phyloP scores from a whole-genome alignment of 2,797 vertebrate genomes.

The Novumbra hubbsi region DNA sequence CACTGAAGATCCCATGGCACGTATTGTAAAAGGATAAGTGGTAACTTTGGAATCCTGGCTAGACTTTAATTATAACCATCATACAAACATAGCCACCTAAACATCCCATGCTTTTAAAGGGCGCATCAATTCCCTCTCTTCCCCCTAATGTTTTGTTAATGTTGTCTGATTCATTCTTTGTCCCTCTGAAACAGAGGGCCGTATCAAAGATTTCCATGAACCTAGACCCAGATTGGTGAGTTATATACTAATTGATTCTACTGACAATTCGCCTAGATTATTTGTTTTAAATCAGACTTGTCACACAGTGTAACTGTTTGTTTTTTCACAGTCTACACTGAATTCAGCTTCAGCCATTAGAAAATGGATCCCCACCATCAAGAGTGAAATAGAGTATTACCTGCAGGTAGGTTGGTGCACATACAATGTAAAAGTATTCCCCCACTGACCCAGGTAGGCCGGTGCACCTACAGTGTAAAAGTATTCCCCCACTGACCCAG shows the following conservation, averaged over 20 bases:
- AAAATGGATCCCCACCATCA: conserved; percentile 82
- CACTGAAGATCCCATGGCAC: too few species aligned
- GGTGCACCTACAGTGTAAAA: too few species aligned
- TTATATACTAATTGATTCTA: not conserved
- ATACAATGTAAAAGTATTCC: too few species aligned
- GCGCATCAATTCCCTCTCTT: too few species aligned
- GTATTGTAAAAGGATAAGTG: too few species aligned
- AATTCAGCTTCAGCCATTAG: conserved; percentile 71
- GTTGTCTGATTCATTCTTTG: conserved; percentile 1
- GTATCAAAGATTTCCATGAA: conserved; percentile 64
- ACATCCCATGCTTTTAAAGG: too few species aligned
- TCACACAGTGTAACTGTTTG: not conserved
- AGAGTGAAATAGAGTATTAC: conserved; percentile 79
- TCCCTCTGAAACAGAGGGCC: conserved; percentile 67
- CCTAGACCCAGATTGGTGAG: conserved; percentile 77
- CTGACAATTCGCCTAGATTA: not conserved
- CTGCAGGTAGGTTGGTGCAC: conserved; percentile 66
- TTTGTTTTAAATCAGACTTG: not conserved
- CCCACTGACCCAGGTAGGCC: too few species aligned
- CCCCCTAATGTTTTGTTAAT: too few species aligned
- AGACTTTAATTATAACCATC: too few species aligned
- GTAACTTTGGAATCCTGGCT: too few species aligned
- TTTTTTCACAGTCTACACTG: conserved; percentile 65
- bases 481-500: too few species aligned
- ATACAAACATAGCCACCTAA: too few species aligned